These are phyloP conservation scores for Dermatemys mawii DNA, from an alignment of 2,113 vertebrate species.

Conservation along the genomic window DNA sequence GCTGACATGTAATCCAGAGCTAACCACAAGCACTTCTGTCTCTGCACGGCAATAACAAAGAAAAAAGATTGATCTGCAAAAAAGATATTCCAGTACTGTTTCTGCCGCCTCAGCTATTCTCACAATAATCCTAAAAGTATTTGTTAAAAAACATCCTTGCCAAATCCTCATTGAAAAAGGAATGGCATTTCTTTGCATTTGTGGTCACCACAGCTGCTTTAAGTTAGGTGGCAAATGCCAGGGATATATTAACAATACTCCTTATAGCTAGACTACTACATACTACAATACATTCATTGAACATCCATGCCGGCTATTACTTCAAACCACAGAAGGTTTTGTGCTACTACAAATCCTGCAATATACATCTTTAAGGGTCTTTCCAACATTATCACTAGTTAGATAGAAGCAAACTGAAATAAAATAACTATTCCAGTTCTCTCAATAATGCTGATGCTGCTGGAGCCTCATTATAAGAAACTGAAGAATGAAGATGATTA, in stretches of 20 bases:
- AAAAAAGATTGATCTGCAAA: conserved; percentile 2
- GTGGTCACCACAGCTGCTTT: conserved; percentile 57
- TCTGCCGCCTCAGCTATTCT: conserved; percentile 41
- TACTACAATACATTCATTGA: conserved; percentile 12
- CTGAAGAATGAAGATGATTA: background rate
- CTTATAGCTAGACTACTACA: background rate
- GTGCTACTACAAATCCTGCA: background rate
- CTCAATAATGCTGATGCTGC: background rate
- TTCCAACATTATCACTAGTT: background rate
- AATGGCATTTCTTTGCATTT: conserved; percentile 8
- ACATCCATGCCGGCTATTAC: conserved; percentile 44
- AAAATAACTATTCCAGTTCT: background rate
- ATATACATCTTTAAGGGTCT: background rate
- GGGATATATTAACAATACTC: conserved; percentile 30
- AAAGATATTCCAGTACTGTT: background rate
- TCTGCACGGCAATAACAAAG: background rate
- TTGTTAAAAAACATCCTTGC: background rate
- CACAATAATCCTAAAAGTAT: conserved; percentile 13
- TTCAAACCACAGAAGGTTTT: conserved; percentile 30
- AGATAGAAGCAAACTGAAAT: background rate
- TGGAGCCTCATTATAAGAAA: background rate
- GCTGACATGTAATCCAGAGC: background rate
- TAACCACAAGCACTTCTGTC: background rate
- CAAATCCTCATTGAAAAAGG: background rate
- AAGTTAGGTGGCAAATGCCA: conserved; percentile 47